Base-by-base conservation (phyloP, 2,113 vertebrate genomes). In the Copsychus sechellarum region DNA sequence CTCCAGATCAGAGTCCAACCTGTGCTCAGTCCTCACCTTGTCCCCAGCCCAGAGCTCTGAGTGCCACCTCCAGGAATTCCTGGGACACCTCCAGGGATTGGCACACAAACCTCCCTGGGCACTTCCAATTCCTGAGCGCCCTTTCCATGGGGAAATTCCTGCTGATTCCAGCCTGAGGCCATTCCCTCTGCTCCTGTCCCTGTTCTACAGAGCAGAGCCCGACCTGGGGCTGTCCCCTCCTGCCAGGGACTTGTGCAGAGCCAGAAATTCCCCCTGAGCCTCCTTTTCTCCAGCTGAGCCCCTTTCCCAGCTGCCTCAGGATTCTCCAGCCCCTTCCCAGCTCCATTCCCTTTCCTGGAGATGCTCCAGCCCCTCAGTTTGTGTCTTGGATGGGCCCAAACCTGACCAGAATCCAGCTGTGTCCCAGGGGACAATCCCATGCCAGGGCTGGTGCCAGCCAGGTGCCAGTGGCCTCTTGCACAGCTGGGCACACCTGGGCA, bases 331-430 rank as follows among this genome's bases (percentile, higher is more conserved):
- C 31, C 43, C 22, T 43, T 43, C 34, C 34, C 45, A 67, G 16
- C 11, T 67, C 36, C 14, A 1, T 22, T 60, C 38, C 56, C 10
- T 14, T 19, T 36, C 25, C 24, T 40, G 45, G 13, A 81, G 11
- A 60, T 1, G 0, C 28, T 67, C 61, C 54, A 76, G 29, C 14
- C n/a, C 14, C n/a, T 69, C 70, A 31, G 0, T 1, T 22, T 40
- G 8, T 42, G 9, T 23, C 5, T 3, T 33, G 31, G 36, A 33
- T 0, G 25, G 0, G 1, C 25, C 34, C 42, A 57, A 17, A 31
- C 4, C 42, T 19, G 50, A 5, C 0, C 25, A 28, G 28, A 50
- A 0, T 11, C 9, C 36, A 65, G 51, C 2, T 7, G 58, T 76
- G 71, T 8, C 36, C 67, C 66, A 19, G 58, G 51, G 60, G 26